phyloP scores from a whole-genome alignment of 2,113 vertebrate species.

The Tragelaphus imberbis region DNA sequence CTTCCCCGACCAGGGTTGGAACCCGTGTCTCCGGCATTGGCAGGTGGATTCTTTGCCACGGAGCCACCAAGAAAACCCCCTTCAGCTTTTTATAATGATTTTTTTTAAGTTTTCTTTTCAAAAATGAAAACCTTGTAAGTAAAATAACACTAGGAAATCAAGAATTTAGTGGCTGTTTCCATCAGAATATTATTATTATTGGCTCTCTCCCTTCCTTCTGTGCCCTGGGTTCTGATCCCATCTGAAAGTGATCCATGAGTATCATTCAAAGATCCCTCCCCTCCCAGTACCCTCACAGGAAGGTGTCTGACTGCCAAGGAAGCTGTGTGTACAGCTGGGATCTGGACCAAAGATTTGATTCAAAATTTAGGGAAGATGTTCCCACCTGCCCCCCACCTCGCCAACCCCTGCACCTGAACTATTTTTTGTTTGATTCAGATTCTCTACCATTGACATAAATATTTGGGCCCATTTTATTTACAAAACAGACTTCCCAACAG shows the following conservation, averaged over 20 bases:
- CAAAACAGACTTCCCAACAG: neutral
- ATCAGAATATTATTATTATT: neutral
- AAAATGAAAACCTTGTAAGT: neutral
- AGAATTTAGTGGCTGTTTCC: neutral
- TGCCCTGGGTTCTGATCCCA: neutral
- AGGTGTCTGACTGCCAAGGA: no score
- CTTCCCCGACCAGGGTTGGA: neutral
- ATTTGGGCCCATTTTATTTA: neutral
- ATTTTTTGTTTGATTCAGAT: neutral
- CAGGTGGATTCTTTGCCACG: neutral
- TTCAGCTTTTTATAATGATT: neutral
- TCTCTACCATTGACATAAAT: neutral
- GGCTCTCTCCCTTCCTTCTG: no score
- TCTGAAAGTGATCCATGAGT: neutral
- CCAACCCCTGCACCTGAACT: neutral
- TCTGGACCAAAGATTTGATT: neutral
- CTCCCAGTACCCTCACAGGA: neutral
- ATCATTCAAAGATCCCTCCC: neutral
- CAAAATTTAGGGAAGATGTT: neutral
- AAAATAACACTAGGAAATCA: neutral
- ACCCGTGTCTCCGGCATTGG: neutral
- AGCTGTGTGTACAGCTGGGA: rapidly evolving
- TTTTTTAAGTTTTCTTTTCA: neutral
- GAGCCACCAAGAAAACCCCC: neutral
- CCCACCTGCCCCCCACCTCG: neutral